Base-by-base conservation (phyloP, 2,888 invertebrate species). In the Ophion obscuratus region DNA sequence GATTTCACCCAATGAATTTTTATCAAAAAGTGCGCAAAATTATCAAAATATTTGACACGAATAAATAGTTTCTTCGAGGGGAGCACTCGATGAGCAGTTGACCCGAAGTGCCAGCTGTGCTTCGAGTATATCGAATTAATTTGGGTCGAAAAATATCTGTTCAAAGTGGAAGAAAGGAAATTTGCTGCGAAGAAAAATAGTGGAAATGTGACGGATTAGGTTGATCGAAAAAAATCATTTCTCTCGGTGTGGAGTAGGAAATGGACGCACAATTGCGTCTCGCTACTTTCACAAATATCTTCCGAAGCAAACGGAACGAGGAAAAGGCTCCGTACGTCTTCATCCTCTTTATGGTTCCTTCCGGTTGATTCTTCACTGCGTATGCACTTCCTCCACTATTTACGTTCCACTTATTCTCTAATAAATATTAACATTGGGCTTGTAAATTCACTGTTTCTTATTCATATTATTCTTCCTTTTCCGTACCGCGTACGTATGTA, bases 341-440 rank as follows among this genome's bases (percentile, higher is more conserved):
- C 47, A 53, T 82, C 47, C 64, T 79, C 70, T 59, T 75, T 75
- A 59, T 74, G 57, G 75, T 74, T 74, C 66, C 74, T 82, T 82
- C 70, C 78, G 74, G 81, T 79, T 75, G 36, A 64, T 68, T 59
- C 75, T 64, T 40, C 53, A 61, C 66, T 24, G n/a, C 36, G 73
- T 74, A 73, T 47, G 36, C 53, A 82, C 75, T 79, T 71, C 66
- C 66, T 27, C 14, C 47, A 31, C 36, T 62, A 67, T 75, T 75
- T 67, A 79, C 82, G 85, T 82, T 79, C 82, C 68, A 85, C 74
- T 82, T 76, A 68, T 75, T 79, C 53, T 70, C 64, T 82, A 76
- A 85, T 82, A 75, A 82, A 75, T 79, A 79, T 70, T 47, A 40
- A 71, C 57, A 47, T 64, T 53, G 62, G 66, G 68, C 68, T 62